phyloP scores from a whole-genome alignment of 2,113 vertebrate species.

The Ascaphus truei region DNA sequence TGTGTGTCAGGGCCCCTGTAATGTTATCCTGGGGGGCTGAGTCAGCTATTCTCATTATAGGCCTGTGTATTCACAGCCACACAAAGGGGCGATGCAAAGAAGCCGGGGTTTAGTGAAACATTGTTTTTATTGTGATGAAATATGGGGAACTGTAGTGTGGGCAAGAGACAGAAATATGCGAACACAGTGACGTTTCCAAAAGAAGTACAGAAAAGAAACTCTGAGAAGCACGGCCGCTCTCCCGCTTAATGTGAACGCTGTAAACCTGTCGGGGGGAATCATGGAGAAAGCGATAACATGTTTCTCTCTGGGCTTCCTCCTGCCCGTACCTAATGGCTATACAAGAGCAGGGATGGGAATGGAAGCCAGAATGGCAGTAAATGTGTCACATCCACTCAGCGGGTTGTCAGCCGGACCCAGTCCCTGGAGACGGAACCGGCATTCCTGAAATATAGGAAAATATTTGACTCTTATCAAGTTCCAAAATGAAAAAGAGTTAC shows the following conservation, averaged over 20 bases:
- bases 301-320: slow-evolving; percentile 21
- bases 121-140: slow-evolving; percentile 18
- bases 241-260: slow-evolving; percentile 17
- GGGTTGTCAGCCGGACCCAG: slow-evolving; percentile 8
- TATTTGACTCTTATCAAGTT: slow-evolving; percentile 18
- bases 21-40: too few species aligned
- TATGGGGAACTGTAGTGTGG: background rate
- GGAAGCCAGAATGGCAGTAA: slow-evolving; percentile 25
- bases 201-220: slow-evolving; percentile 21
- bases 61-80: too few species aligned
- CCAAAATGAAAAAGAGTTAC: background rate
- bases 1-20: too few species aligned
- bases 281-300: slow-evolving; percentile 10
- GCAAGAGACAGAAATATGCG: too few species aligned
- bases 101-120: background rate
- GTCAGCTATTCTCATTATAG: too few species aligned
- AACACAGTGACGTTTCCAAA: background rate
- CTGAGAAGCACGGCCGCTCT: slow-evolving; percentile 4
- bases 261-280: slow-evolving; percentile 26
- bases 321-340: slow-evolving; percentile 20
- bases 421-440: background rate
- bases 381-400: slow-evolving; percentile 30
- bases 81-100: too few species aligned
- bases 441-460: slow-evolving; percentile 18
- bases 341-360: slow-evolving; percentile 24